phyloP scores from a whole-genome alignment of 2,113 vertebrate genomes.

The Acanthisitta chloris region DNA sequence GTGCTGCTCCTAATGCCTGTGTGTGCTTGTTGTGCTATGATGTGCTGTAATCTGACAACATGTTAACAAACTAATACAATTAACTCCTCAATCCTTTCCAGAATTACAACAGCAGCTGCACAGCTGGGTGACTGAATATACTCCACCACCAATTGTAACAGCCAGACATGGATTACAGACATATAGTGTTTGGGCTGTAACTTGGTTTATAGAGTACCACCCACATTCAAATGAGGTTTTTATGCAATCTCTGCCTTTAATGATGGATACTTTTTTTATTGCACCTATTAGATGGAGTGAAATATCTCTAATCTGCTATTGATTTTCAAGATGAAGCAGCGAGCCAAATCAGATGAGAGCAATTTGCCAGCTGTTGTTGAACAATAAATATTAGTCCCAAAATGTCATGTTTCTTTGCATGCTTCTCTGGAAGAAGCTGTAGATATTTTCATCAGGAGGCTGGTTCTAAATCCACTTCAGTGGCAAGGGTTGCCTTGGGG shows the following conservation, averaged over 20 bases:
- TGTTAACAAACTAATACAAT: background rate
- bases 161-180: background rate
- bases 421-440: background rate
- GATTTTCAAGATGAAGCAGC: background rate
- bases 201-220: background rate
- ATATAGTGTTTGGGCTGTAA: background rate
- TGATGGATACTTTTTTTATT: background rate
- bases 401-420: slow-evolving; percentile 10
- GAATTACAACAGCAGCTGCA: background rate
- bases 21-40: background rate
- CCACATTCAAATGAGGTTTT: background rate
- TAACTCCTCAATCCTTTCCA: background rate
- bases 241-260: background rate
- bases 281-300: background rate
- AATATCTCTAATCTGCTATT: slow-evolving; percentile 34
- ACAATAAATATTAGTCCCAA: slow-evolving; percentile 30
- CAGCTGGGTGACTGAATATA: background rate
- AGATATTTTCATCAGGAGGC: background rate
- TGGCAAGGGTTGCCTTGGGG: background rate
- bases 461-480: background rate
- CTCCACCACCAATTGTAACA: background rate
- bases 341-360: slow-evolving; percentile 34
- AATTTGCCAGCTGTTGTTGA: slow-evolving; percentile 38
- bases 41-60: background rate
- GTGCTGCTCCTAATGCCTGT: background rate